Evolutionary conservation across 1,140 invertebrate species (phyloP).

Genomic region (Zeugodacus cucurbitae): DNA sequence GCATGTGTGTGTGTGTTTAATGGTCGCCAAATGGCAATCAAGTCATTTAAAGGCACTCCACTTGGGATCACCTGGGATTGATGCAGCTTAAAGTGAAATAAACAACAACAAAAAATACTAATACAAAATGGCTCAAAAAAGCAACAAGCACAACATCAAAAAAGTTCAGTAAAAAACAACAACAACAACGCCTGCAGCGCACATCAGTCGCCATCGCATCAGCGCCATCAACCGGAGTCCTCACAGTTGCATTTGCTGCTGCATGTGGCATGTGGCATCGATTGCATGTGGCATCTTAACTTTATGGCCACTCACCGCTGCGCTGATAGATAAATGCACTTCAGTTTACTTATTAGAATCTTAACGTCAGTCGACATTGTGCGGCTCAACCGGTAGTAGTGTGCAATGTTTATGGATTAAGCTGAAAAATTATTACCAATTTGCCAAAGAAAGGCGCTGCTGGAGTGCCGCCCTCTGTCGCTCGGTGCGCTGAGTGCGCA

Average conservation of each 20-base stretch:
- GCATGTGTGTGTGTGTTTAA: neutral
- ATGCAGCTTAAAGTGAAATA: neutral
- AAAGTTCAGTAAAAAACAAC: neutral
- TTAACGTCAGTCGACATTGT: constrained; percentile 37
- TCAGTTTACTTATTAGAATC: constrained; percentile 37
- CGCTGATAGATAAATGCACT: constrained; percentile 36
- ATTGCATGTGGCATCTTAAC: constrained; percentile 30
- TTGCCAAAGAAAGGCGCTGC: constrained; percentile 37
- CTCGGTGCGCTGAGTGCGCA: neutral
- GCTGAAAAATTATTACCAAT: constrained; percentile 38
- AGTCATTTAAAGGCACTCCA: neutral
- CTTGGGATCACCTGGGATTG: neutral
- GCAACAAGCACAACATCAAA: neutral
- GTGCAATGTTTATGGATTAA: constrained; percentile 36
- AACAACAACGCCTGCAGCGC: neutral
- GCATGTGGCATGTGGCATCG: neutral
- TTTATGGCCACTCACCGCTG: constrained; percentile 17
- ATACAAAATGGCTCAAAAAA: no score
- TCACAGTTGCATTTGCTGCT: neutral
- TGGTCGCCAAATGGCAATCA: neutral
- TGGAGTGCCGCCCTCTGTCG: constrained; percentile 31
- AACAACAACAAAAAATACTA: neutral
- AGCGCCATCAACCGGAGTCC: neutral
- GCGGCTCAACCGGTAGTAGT: constrained; percentile 6
- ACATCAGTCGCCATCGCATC: neutral